Evolutionary conservation across 2,888 invertebrate species (phyloP).

Genomic region (Griposia aprilina): DNA sequence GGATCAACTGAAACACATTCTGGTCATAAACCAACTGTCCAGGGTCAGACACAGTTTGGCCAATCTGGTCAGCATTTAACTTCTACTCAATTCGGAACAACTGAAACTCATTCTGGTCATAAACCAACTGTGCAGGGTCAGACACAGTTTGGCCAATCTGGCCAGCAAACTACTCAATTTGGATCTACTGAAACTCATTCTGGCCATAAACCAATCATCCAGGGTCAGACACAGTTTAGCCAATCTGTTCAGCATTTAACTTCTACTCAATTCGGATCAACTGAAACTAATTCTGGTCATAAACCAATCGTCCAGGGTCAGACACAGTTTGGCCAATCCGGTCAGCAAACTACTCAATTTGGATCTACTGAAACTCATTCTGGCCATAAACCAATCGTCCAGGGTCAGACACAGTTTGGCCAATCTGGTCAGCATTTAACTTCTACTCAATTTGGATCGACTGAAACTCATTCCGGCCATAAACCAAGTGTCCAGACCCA

Average conservation of each 20-base stretch:
- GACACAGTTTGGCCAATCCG: slow-evolving; percentile 34
- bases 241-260: not conserved
- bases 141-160: not conserved
- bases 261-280: too few relatives aligned
- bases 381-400: slow-evolving; percentile 44
- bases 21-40: too few relatives aligned
- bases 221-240: slow-evolving; percentile 34
- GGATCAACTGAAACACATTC: too few relatives aligned
- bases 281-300: too few relatives aligned
- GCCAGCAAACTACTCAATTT: slow-evolving; percentile 32
- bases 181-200: slow-evolving; percentile 36
- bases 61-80: slow-evolving; percentile 45
- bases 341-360: slow-evolving; percentile 40
- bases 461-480: slow-evolving; percentile 4
- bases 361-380: slow-evolving; percentile 38
- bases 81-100: slow-evolving; percentile 34
- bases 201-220: slow-evolving; percentile 46
- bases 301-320: too few relatives aligned
- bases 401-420: slow-evolving; percentile 23
- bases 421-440: slow-evolving; percentile 10
- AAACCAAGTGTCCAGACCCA: slow-evolving; percentile 47
- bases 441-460: too few relatives aligned
- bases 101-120: slow-evolving; percentile 41
- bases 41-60: slow-evolving; percentile 14
- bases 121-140: slow-evolving; percentile 45